Evolutionary conservation across 35 echinoderm and acorn worm genomes (phyloP).

Genomic region (Lytechinus variegatus): DNA sequence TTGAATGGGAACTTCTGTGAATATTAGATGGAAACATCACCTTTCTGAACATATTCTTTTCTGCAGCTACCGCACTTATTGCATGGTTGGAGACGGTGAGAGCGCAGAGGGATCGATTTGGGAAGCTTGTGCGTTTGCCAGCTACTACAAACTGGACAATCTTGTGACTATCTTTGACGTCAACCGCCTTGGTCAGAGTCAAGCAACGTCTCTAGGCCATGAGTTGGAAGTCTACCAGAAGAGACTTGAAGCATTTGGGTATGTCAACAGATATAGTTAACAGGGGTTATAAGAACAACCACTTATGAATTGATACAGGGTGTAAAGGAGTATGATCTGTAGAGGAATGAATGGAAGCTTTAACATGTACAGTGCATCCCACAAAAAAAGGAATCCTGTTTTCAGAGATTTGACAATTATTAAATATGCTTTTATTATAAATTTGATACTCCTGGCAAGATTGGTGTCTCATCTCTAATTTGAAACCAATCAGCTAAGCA

Average conservation of each 20-base stretch:
- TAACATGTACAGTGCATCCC: too few relatives aligned
- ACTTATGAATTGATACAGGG: background rate
- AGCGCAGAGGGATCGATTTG: constrained; percentile 94
- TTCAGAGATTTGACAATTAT: too few relatives aligned
- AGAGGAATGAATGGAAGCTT: background rate
- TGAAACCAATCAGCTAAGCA: too few relatives aligned
- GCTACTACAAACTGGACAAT: constrained; percentile 99
- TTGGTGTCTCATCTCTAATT: too few relatives aligned
- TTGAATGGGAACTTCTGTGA: background rate
- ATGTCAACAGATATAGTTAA: background rate
- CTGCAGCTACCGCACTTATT: constrained; percentile 90
- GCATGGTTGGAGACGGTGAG: constrained; percentile 97
- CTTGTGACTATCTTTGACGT: constrained; percentile 97
- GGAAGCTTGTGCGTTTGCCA: constrained; percentile 96
- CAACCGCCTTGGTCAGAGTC: constrained; percentile 95
- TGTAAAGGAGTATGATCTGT: background rate
- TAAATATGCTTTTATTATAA: too few relatives aligned
- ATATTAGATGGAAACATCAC: background rate
- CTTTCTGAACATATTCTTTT: background rate
- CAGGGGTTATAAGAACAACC: background rate
- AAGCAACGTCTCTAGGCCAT: constrained; percentile 77
- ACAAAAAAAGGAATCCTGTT: too few relatives aligned
- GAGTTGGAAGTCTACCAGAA: constrained; percentile 77
- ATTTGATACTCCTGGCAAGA: too few relatives aligned
- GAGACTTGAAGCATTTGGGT: constrained; percentile 93